Base-by-base conservation (phyloP, 2,797 vertebrate species). In the Lates japonicus region DNA sequence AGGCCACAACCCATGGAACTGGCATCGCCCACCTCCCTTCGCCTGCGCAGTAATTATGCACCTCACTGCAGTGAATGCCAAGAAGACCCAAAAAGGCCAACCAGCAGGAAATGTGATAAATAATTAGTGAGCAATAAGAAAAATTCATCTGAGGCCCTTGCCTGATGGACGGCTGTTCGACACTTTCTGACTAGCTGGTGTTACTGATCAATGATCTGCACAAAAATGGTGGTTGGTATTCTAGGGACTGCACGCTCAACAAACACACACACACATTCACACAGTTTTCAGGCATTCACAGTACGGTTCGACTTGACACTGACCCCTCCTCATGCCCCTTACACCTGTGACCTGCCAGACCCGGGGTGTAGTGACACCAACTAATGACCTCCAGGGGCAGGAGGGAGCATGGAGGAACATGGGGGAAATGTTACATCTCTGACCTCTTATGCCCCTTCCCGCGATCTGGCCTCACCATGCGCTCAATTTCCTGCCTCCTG, bases 91-190 rank as follows among this genome's bases (percentile, higher is more conserved):
- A 90, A 92, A 81, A 35, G 46, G 64, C 84, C 73, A 84, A 91
- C 92, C 91, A 90, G 89, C 91, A 83, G 42, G 39, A 77, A 84
- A 87, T 70, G 61, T 63, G 74, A 90, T 90, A 70, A 91, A 91
- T 94, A 91, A 93, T 93, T 87, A n/a, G n/a, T n/a, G n/a, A n/a
- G n/a, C n/a, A n/a, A n/a, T n/a, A n/a, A n/a, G n/a, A 88, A 88
- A 57, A 70, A 83, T 82, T 85, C 81, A 84, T 78, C 79, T 69
- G 76, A 69, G 72, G 65, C 17, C 41, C 6, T 58, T 8, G 17
- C 48, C n/a, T 71, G 39, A 66, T 22, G 3, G 65, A 46, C 44
- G 65, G 7, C 29, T 66, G 20, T 39, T 41, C 20, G 17, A 17
- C 14, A 58, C 29, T 49, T 8, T 49, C 19, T 3, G 7, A 49